Evolutionary conservation across 2,797 vertebrate genomes (phyloP), one percentile per base, ranked within the genome.

Genomic region (Sebastes vulpes): DNA sequence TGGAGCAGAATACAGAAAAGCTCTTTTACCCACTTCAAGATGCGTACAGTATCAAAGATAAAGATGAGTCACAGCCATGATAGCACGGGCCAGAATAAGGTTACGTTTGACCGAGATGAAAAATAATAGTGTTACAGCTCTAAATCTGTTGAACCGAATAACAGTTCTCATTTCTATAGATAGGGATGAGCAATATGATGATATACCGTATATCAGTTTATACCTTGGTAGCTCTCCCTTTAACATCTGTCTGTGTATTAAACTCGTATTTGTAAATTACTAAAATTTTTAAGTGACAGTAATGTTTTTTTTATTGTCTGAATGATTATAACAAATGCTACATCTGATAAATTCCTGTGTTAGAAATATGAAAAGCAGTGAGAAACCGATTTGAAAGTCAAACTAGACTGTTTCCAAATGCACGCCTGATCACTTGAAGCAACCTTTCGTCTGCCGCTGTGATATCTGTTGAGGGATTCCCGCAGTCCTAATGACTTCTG

Each of bases 401-500:
- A 65, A 77, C 61, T 21, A 25, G 12, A 25, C 38, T 32, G 12
- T 80, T 74, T 75, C 18, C 2, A 6, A 65, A 68, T 68, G 42
- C 61, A 56, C 2, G 6, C 4, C 48, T 38, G 64, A 77, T 86
- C 68, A 76, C 48, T 81, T 61, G 58, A 79, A 83, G 71, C 71
- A 72, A 48, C 81, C 66, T 46, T 77, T 67, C 2, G 28, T 67
- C 35, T 26, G 42, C 75, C 42, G 31, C 60, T 88, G 46, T 79
- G 32, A 66, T 84, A 58, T 75, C 67, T 12, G 1, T 61, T 9
- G 7, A 72, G 75, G 63, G 79, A 83, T 70, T 83, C 57, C 59
- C 10, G 20, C 46, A 42, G 26, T 61, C 46, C 81, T 80, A 73
- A 81, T 80, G 46, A 85, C 66, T 73, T 77, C 46, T 54, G 59